phyloP scores from a whole-genome alignment of 2,797 vertebrate genomes.

The Nyctibius grandis region DNA sequence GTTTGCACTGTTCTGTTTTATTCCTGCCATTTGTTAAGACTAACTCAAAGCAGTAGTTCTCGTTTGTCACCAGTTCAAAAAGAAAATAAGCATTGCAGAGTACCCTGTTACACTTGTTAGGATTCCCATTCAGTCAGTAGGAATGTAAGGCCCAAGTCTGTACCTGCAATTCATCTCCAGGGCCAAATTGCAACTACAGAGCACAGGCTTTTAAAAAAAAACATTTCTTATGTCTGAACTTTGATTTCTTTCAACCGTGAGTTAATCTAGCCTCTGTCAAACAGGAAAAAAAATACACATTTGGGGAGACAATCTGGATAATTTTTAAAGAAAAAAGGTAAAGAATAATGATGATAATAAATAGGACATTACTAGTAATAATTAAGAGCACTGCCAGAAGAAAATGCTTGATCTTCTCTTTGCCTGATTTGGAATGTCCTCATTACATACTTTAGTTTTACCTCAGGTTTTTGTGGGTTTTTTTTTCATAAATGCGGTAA shows the following conservation, averaged over 20 bases:
- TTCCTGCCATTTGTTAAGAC: slow-evolving; percentile 25
- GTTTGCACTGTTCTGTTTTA: background rate
- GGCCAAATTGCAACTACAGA: background rate
- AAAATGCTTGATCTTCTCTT: slow-evolving; percentile 30
- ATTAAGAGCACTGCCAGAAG: background rate
- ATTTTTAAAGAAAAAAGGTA: background rate
- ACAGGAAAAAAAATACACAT: background rate
- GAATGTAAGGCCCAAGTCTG: background rate
- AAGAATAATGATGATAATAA: slow-evolving; percentile 18
- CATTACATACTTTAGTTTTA: slow-evolving; percentile 33
- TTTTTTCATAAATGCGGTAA: slow-evolving; percentile 22
- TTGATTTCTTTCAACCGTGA: background rate
- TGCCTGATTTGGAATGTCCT: slow-evolving; percentile 27
- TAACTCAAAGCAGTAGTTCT: background rate
- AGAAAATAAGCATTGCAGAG: background rate
- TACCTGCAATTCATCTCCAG: background rate
- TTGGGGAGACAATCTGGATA: background rate
- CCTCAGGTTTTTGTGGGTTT: background rate
- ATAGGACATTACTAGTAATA: background rate
- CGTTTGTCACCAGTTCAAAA: slow-evolving; percentile 3
- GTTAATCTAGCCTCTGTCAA: background rate
- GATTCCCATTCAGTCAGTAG: background rate
- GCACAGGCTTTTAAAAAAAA: background rate
- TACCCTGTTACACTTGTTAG: background rate
- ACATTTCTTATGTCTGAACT: background rate